Evolutionary conservation across 2,888 invertebrate species (phyloP), one percentile per base, ranked within the genome.

Genomic region (Cotesia congregata): DNA sequence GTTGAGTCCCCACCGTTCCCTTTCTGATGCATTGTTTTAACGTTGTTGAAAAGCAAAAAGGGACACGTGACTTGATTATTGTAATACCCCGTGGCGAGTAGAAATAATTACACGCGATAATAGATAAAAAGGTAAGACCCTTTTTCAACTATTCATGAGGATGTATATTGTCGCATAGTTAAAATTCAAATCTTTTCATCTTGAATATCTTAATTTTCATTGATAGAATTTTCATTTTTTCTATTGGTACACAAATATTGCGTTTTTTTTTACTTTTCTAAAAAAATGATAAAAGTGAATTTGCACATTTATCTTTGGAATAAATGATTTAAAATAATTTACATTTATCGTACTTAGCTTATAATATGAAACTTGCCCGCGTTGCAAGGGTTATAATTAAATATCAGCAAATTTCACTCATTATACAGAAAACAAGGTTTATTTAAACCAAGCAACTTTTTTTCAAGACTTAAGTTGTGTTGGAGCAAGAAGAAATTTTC

Each of bases 71-170:
- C 80, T 80, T 79, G 74, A 83, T 84, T 84, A 83, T 84, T 79
- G 77, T 80, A 75, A 80, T 77, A 82, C 83, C 86, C 87, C 84
- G 87, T 82, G 81, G 86, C 83, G 85, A 83, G 61, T 71, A 38
- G 83, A 78, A 82, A 83, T 87, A 88, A 88, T 89, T 88, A 86
- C 85, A 80, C 75, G 79, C 82, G 86, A 86, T 85, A 82, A 83
- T n/a, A 73, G 65, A 65, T 64, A 15, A n/a, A 77, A 81, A 82
- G 17, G 74, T 67, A 68, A 40, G 59, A 60, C 41, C 75, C 78
- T 65, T 40, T 65, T 67, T 77, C 65, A 39, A 65, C 70, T 15
- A 70, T 70, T 70, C 20, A 60, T 50, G 7, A 30, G 20, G 6
- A 15, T 68, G 9, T 59, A 50, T 50, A 15, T 20, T 50, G 17